These are phyloP conservation scores for Mesorhabditis belari DNA, from an alignment of 2,888 invertebrate genomes.

Conservation along the genomic window DNA sequence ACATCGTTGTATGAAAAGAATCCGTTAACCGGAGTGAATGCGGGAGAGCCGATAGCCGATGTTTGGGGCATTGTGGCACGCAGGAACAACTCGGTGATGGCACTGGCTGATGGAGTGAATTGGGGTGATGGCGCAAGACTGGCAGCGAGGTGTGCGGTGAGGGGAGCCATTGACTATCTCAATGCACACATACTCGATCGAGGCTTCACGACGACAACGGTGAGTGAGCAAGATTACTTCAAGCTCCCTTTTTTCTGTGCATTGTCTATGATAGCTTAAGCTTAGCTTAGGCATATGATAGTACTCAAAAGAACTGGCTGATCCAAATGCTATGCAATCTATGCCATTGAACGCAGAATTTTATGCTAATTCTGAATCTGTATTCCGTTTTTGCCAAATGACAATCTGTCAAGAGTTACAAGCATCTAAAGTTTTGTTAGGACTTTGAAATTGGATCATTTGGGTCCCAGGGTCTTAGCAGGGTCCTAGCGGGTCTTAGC, in stretches of 20 bases:
- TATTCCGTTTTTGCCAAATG: no score
- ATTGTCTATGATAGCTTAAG: background rate
- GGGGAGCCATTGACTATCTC: constrained; percentile 75
- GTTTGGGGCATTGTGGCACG: constrained; percentile 70
- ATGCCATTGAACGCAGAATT: no score
- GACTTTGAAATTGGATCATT: no score
- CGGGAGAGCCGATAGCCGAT: constrained; percentile 74
- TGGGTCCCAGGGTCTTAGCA: no score
- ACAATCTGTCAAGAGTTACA: no score
- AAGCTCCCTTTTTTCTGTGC: background rate
- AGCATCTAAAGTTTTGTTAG: no score
- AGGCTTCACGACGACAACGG: constrained; percentile 31
- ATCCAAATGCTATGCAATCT: no score
- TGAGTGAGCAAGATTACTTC: constrained; percentile 7
- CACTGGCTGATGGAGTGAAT: constrained; percentile 81
- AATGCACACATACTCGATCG: constrained; percentile 56
- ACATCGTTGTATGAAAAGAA: constrained; percentile 77
- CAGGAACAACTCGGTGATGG: constrained; percentile 70
- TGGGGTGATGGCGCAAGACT: constrained; percentile 75
- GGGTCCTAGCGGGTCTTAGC: no score
- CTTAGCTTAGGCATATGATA: background rate
- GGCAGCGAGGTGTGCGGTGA: constrained; percentile 65
- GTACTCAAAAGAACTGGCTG: no score
- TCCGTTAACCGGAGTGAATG: constrained; percentile 66
- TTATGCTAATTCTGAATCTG: no score